Base-by-base conservation (phyloP, 2,797 vertebrate genomes). In the Iguana delicatissima region DNA sequence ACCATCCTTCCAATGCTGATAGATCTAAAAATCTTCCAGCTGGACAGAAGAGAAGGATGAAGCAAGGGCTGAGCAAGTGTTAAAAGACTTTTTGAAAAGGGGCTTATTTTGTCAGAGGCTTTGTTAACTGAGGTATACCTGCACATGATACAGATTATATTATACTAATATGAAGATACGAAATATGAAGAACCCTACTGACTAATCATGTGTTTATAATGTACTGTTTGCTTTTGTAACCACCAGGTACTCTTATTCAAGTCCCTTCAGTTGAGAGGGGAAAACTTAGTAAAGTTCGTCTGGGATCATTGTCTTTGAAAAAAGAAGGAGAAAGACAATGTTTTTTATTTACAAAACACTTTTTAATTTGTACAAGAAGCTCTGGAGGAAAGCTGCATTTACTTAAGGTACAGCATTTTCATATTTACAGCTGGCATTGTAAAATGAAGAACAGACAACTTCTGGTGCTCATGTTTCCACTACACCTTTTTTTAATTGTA, bases 271-370 rank as follows among this genome's bases (percentile, higher is more conserved):
- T 99, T 87, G 99, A 99, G 96, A 98, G 98, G 89, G 99, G 99
- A 38, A 99, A 99, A 94, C 98, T 99, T 14, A 99, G 99, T 92
- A 99, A 99, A 96, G 99, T 99, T 94, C 99, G 99, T 12, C 97
- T 99, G 95, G 99, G 99, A 89, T 99, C 99, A 2, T 96, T 99
- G 69, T 99, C 99, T 92, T 97, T 99, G 96, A 99, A 99, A 97
- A 99, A 99, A 96, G 99, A 99, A 97, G 99, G 99, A 90, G 99
- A 99, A 95, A 98, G 99, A 69, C 99, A 99, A 95, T 99, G 99
- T 95, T 99, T 99, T 97, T 98, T 99, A 93, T 99, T 99, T 95
- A 99, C 99, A 93, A 99, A 99, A 93, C 99, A 99, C 97, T 99
- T 99, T 94, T 97, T 99, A 82, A 98, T 99, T 95, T 99, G 99